phyloP scores from a whole-genome alignment of 2,113 vertebrate genomes.

The Hiodon alosoides region DNA sequence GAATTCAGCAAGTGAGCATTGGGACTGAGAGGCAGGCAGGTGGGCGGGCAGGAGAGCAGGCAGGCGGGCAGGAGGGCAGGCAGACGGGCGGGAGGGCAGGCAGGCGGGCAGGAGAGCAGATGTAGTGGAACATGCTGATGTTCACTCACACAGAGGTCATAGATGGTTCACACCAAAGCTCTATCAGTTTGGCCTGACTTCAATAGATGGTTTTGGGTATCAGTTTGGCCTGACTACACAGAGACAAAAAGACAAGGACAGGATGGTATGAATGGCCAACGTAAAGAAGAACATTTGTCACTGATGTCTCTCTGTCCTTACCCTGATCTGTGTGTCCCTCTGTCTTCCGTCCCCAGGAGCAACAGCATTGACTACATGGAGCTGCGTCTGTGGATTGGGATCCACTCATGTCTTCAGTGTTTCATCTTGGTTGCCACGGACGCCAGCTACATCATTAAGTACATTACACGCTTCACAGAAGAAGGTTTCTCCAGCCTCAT shows the following conservation, averaged over 20 bases:
- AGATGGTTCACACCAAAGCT: no score
- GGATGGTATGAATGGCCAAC: background rate
- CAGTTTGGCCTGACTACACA: background rate
- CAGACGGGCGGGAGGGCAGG: no score
- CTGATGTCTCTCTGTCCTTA: background rate
- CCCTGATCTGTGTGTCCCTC: background rate
- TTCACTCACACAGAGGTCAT: no score
- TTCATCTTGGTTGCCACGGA: conserved; percentile 78
- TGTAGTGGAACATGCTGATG: no score
- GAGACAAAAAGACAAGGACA: background rate
- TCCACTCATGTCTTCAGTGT: conserved; percentile 81
- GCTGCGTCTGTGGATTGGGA: conserved; percentile 82
- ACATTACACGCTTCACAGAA: conserved; percentile 85
- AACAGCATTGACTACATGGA: conserved; percentile 85
- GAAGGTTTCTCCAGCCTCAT: conserved; percentile 89
- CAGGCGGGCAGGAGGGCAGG: background rate
- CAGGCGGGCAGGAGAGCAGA: background rate
- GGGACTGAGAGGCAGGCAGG: background rate
- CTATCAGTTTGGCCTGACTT: no score
- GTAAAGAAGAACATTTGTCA: background rate
- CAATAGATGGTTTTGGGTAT: no score
- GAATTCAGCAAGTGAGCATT: conserved; percentile 95
- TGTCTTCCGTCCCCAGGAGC: conserved; percentile 52
- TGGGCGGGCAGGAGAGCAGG: background rate
- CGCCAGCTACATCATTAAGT: conserved; percentile 84